Evolutionary conservation across 2,113 vertebrate genomes (phyloP), one percentile per base, ranked within the genome.

Genomic region (Pseudorhombus dupliciocellatus): DNA sequence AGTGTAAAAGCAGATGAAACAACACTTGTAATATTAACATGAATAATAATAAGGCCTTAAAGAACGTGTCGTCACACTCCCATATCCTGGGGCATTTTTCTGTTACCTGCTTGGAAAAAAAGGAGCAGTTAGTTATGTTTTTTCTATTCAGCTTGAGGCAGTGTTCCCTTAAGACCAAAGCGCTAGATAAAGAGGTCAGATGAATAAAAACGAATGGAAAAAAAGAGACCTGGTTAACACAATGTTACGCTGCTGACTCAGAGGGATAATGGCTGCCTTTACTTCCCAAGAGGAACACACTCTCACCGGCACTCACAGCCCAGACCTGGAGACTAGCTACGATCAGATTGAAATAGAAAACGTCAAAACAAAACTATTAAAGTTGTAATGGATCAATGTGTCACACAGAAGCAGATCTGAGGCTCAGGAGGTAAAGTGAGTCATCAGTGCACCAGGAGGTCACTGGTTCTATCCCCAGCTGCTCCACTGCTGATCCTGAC

Each of bases 151-250:
- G 82, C 87, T 83, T 63, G 54, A 72, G 78, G 77, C 53, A 18
- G 59, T 66, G 26, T 52, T 71, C 76, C 80, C 70, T 56, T n/a
- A 76, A 52, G 73, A 80, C 57, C 53, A 31, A 53, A 66, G 37
- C 4, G 18, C 76, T 80, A 71, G 53, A 83, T 86, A 88, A 88
- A 84, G 61, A 82, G 86, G 82, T 84, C 76, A 84, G 65, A 50
- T 37, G 53, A 62, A 74, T 64, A 61, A 66, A 14, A 12, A 37
- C 16, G 31, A 26, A 56, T 20, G 54, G 52, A 72, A 68, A 37
- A 25, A 44, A 37, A 25, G 37, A 66, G 48, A 70, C 37, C 46
- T 73, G 24, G 42, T 59, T 76, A 70, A 68, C 52, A 71, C 7
- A 64, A 60, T 70, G 48, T 59, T 66, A 74, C 56, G 51, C 44